Evolutionary conservation across 1,140 invertebrate genomes (phyloP), one percentile per base, ranked within the genome.

Genomic region (Aethina tumida): DNA sequence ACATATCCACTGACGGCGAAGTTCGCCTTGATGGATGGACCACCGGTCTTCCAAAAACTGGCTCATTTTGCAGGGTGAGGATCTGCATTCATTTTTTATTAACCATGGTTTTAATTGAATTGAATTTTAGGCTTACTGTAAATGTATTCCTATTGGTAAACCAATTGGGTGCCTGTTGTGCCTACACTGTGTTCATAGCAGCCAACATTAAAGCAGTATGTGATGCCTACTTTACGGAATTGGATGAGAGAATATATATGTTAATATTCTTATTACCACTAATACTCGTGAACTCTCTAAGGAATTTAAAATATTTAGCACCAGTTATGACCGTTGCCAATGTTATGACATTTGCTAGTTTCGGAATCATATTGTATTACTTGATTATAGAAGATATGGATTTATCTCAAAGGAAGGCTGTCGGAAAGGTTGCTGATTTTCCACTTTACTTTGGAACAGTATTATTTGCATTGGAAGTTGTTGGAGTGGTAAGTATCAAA

Each of bases 381-480:
- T 63, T 84, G 5, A 70, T 81, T 36, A 55, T 57, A 9, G 63
- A 69, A 5, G 59, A 71, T 0, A 59, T 78, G 1, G 48, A 59
- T 0, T 65, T 72, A 9, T 64, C 70, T 13, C 57, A 64, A 27
- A 64, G 64, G 28, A 56, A 64, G 20, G 43, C 66, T 1, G 47
- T 75, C 29, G 75, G 72, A 16, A 46, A 66, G 3, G 43, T 67
- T 0, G 32, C 56, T 38, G 60, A 73, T 39, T 73, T 73, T 41
- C 73, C 72, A 6, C 60, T 82, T 1, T 84, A 73, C 26, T 86
- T 94, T 59, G 89, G 89, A 1, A 92, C 86, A 0, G 83, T 84
- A 0, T 65, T 95, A 3, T 95, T 91, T 65, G 84, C 90, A 0
- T 67, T 93, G 29, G 89, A 93, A 60, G 89, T 88, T 9, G 89